A percentile compares a stretch with the other conserved stretches of the same genome.
These are phyloP conservation scores for Drosophila mettleri DNA, from an alignment of 2,888 invertebrate genomes.

Conservation along the genomic window DNA sequence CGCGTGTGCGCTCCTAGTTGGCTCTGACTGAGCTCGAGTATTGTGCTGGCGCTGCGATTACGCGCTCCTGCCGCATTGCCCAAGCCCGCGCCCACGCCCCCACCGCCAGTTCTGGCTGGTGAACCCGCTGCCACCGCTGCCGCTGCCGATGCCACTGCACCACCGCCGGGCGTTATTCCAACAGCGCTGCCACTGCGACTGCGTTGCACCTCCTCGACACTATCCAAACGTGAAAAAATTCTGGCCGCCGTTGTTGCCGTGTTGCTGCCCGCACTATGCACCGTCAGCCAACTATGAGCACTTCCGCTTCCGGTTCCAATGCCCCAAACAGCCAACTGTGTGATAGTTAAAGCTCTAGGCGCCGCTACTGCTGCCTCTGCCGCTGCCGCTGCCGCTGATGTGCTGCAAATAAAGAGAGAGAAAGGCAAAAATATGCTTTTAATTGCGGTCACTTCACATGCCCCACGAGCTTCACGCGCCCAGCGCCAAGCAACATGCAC, in stretches of 20 bases:
- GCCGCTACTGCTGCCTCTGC: background rate
- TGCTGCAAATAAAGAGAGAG: conserved; percentile 34
- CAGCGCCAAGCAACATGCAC: background rate
- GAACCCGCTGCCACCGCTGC: conserved; percentile 72
- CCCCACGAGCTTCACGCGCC: conserved; percentile 43
- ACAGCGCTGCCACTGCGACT: conserved; percentile 81
- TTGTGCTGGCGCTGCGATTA: conserved; percentile 74
- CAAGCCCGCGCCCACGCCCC: conserved; percentile 33
- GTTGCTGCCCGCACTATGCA: conserved; percentile 46
- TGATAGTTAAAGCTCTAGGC: conserved; percentile 10
- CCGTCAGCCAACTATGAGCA: conserved; percentile 49
- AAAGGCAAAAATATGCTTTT: conserved; percentile 36
- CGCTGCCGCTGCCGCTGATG: background rate
- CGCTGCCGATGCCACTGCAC: conserved; percentile 66
- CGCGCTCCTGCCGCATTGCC: conserved; percentile 53
- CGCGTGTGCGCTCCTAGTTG: conserved; percentile 41
- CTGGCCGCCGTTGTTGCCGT: conserved; percentile 84
- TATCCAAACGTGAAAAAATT: conserved; percentile 84
- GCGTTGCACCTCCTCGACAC: conserved; percentile 83
- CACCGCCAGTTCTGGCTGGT: conserved; percentile 71
- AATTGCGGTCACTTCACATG: conserved; percentile 71
- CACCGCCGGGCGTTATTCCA: conserved; percentile 72
- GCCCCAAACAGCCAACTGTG: conserved; percentile 16
- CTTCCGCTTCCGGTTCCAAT: conserved; percentile 37
- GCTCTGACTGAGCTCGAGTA: conserved; percentile 62